Percentiles rank a stretch among this genome's conserved stretches.
Evolutionary conservation across 2,113 vertebrate species (phyloP).

Genomic region (Crocuta crocuta): DNA sequence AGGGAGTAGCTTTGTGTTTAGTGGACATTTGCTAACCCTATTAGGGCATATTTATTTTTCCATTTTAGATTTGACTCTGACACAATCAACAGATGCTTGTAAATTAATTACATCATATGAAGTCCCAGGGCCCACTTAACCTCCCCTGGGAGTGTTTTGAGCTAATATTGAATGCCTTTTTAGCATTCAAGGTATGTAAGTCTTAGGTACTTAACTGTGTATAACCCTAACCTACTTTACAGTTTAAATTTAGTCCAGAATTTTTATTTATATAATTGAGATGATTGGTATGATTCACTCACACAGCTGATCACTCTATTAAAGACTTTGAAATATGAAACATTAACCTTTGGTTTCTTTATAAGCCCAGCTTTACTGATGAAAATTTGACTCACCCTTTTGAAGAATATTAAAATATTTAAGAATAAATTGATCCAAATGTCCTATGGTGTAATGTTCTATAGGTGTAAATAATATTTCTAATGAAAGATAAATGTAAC

Average conservation of each 20-base stretch:
- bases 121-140: not conserved
- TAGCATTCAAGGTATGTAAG: not conserved
- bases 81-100: not conserved
- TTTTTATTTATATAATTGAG: not conserved
- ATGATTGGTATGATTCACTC: not conserved
- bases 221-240: not conserved
- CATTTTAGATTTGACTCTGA: not conserved
- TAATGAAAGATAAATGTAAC: not conserved
- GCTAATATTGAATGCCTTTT: not conserved
- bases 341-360: not conserved
- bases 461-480: not conserved
- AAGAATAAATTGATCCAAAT: not conserved
- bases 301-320: not conserved
- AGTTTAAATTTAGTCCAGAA: not conserved
- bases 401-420: constrained; percentile 19
- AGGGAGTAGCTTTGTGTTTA: not conserved
- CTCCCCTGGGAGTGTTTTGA: not conserved
- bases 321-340: not conserved
- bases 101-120: not conserved
- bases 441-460: not conserved
- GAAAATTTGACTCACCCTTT: not conserved
- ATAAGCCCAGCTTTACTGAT: not conserved
- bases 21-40: not conserved
- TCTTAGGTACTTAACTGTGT: not conserved
- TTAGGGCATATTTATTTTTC: not conserved